Percentiles rank a stretch among this genome's conserved stretches.
Evolutionary conservation across 1,140 invertebrate genomes (phyloP).

Genomic region (Drosophila subpulchrella): DNA sequence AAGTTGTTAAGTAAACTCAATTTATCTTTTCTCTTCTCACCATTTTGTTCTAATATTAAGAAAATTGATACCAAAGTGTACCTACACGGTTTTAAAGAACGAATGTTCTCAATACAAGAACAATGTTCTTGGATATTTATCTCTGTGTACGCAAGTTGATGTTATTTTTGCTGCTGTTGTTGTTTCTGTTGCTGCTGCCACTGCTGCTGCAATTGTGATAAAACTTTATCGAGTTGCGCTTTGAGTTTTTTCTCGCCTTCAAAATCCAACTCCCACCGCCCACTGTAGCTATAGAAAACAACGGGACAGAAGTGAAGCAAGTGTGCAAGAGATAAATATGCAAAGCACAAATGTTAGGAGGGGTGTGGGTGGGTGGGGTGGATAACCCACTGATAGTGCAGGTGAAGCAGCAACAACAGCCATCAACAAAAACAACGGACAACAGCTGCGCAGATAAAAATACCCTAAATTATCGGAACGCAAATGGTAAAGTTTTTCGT

Average conservation of each 20-base stretch:
- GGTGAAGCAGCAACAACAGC: constrained; percentile 59
- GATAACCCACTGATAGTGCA: constrained; percentile 65
- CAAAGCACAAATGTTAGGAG: constrained; percentile 47
- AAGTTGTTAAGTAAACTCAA: too few species aligned
- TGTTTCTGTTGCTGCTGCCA: constrained; percentile 27
- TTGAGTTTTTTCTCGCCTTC: constrained; percentile 44
- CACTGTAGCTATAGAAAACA: constrained; percentile 17
- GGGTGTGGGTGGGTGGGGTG: constrained; percentile 1
- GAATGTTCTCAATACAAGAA: too few species aligned
- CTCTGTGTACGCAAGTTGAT: constrained; percentile 63
- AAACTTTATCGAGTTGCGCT: constrained; percentile 76
- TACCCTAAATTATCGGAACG: constrained; percentile 72
- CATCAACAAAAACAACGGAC: constrained; percentile 31
- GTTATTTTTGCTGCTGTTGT: constrained; percentile 22
- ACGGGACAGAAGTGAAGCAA: constrained; percentile 53
- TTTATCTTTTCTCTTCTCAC: too few species aligned
- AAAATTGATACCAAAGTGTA: too few species aligned
- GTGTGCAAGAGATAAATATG: constrained; percentile 77
- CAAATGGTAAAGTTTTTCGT: constrained; percentile 35
- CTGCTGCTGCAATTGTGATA: constrained; percentile 74
- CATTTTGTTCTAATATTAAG: too few species aligned
- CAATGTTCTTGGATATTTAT: too few species aligned
- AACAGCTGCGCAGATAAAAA: constrained; percentile 75
- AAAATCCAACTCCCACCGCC: neutral
- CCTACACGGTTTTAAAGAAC: too few species aligned